Percentiles rank a stretch among this genome's conserved stretches.
Conservation (phyloP, 2,113 vertebrate genomes). For the Rutilus rutilus region DNA sequence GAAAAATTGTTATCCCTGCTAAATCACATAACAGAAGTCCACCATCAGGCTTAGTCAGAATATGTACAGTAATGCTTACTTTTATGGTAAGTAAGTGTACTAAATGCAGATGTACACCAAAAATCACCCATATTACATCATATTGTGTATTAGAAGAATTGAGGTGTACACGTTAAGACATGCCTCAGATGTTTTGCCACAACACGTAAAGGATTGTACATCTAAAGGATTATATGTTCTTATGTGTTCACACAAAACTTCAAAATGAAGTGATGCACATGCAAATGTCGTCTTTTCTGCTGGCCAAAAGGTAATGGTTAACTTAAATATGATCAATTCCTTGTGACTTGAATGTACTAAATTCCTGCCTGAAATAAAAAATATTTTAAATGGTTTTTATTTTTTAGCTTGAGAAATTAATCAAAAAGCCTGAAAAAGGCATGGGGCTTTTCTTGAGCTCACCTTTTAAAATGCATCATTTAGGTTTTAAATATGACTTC, state of each 20-base stretch:
- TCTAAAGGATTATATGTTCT: neutral
- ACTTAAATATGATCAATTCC: conserved; percentile 21
- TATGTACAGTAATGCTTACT: neutral
- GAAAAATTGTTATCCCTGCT: neutral
- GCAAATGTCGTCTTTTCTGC: neutral
- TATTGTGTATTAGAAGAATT: neutral
- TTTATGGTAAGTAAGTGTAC: neutral
- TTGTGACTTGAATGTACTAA: conserved; percentile 60
- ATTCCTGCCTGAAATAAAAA: conserved; percentile 61
- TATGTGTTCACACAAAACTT: neutral
- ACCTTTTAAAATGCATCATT: too few relatives aligned
- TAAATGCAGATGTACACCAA: neutral
- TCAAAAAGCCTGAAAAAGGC: too few relatives aligned
- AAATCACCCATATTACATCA: neutral
- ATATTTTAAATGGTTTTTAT: conserved; percentile 12
- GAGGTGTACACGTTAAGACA: neutral
- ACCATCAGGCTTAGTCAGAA: neutral
- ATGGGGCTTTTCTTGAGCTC: too few relatives aligned
- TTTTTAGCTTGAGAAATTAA: neutral
- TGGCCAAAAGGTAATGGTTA: neutral
- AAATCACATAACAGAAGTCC: neutral
- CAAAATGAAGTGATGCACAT: neutral
- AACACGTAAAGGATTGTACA: conserved; percentile 4
- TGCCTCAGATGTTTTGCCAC: conserved; percentile 46
- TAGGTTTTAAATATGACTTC: too few relatives aligned